Evolutionary conservation across 2,113 vertebrate species (phyloP).

Genomic region (Semnopithecus entellus): DNA sequence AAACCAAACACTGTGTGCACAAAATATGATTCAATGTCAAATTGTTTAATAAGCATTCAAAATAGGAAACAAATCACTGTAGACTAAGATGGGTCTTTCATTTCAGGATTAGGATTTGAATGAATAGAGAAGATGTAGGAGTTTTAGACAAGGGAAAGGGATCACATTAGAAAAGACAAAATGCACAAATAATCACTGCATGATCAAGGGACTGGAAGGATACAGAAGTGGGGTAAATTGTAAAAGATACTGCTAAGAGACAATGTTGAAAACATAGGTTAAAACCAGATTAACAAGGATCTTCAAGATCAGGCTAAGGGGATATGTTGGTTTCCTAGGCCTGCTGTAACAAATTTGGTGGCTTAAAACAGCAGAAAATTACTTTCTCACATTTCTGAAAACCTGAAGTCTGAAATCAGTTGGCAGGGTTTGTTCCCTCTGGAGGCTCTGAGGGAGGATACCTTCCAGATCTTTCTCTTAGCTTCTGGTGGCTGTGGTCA

Average conservation of each 20-base stretch:
- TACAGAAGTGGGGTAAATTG: background rate
- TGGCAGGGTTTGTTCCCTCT: background rate
- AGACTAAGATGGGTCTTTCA: background rate
- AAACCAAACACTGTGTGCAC: background rate
- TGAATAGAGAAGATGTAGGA: background rate
- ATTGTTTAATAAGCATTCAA: background rate
- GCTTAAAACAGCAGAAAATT: background rate
- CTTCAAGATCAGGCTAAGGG: background rate
- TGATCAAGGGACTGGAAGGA: background rate
- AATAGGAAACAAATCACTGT: background rate
- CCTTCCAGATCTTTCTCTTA: background rate
- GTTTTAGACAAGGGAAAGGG: background rate
- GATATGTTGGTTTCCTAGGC: background rate
- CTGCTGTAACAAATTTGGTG: background rate
- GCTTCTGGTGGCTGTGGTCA: background rate
- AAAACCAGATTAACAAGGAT: background rate
- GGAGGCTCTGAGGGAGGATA: background rate
- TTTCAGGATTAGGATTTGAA: constrained; percentile 25
- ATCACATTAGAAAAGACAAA: background rate
- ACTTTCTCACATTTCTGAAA: background rate
- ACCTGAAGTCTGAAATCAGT: background rate
- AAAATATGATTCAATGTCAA: background rate
- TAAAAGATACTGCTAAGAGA: background rate
- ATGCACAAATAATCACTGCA: background rate
- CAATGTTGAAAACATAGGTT: background rate